Evolutionary conservation across 53 echinoderm and acorn worm genomes (phyloP).

Genomic region (Echinarachnius parma): DNA sequence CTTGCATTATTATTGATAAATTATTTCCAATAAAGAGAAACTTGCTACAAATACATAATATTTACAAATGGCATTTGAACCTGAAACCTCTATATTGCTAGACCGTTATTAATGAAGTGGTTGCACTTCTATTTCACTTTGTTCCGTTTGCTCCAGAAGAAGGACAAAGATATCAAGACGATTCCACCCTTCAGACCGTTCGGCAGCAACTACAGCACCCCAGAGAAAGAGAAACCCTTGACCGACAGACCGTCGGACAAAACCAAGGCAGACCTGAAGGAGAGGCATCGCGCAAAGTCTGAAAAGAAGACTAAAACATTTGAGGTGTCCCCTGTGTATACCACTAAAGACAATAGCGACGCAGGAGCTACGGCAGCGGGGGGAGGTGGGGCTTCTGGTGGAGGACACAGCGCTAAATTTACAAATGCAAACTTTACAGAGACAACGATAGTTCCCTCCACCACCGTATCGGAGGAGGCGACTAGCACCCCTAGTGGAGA

Average conservation of each 20-base stretch:
- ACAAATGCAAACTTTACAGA: constrained; percentile 98
- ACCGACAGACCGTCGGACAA: constrained; percentile 39
- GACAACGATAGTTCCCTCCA: constrained; percentile 69
- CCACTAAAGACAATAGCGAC: constrained; percentile 51
- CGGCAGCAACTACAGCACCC: constrained; percentile 83
- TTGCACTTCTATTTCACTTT: too few species aligned
- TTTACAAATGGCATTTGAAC: too few species aligned
- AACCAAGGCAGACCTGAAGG: constrained; percentile 45
- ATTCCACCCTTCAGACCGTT: constrained; percentile 94
- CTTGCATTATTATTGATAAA: too few species aligned
- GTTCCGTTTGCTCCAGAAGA: constrained; percentile 66
- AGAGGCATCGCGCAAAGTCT: constrained; percentile 54
- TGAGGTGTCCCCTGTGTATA: constrained; percentile 60
- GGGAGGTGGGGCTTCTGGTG: constrained; percentile 30
- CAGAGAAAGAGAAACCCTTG: constrained; percentile 71
- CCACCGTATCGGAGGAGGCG: constrained; percentile 35
- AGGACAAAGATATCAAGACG: constrained; percentile 98
- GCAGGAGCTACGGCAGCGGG: constrained; percentile 37
- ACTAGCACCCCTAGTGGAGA: constrained; percentile 43
- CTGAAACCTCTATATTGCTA: too few species aligned
- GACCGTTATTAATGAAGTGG: too few species aligned
- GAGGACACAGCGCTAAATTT: constrained; percentile 80
- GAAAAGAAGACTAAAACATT: constrained; percentile 52
- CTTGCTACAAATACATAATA: too few species aligned
- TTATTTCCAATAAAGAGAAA: too few species aligned